phyloP scores from a whole-genome alignment of 2,888 invertebrate species.

The Lasioglossum pauxillum region DNA sequence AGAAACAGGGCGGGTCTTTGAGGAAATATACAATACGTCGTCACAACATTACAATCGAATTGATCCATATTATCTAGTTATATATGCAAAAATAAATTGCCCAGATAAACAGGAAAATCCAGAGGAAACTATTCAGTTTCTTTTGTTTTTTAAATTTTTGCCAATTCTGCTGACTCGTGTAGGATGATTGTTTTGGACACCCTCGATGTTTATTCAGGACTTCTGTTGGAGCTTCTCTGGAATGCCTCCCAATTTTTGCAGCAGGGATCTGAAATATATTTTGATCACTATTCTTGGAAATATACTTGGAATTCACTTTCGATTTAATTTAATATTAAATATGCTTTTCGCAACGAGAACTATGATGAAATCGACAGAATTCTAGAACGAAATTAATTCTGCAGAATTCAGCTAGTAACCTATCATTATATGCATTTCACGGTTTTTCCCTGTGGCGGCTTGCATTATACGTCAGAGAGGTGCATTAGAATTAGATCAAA shows the following conservation, averaged over 20 bases:
- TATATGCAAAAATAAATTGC: no score
- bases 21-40: not conserved
- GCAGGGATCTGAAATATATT: not conserved
- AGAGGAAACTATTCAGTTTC: not conserved
- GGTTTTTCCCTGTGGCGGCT: not conserved
- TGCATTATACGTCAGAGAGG: not conserved
- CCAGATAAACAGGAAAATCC: not conserved
- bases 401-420: not conserved
- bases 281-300: not conserved
- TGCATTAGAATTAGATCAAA: not conserved
- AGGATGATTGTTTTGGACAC: no score
- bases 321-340: not conserved
- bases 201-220: no score
- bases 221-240: no score
- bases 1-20: not conserved
- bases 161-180: no score
- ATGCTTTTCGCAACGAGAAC: not conserved
- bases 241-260: not conserved
- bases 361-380: not conserved
- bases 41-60: not conserved
- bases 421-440: not conserved
- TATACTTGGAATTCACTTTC: not conserved
- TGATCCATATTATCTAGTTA: not conserved
- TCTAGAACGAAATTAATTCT: not conserved
- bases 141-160: no score